A percentile compares a stretch with the other conserved stretches of the same genome.
phyloP scores from a whole-genome alignment of 2,797 vertebrate species.

The Amblyopsis hoosieri region DNA sequence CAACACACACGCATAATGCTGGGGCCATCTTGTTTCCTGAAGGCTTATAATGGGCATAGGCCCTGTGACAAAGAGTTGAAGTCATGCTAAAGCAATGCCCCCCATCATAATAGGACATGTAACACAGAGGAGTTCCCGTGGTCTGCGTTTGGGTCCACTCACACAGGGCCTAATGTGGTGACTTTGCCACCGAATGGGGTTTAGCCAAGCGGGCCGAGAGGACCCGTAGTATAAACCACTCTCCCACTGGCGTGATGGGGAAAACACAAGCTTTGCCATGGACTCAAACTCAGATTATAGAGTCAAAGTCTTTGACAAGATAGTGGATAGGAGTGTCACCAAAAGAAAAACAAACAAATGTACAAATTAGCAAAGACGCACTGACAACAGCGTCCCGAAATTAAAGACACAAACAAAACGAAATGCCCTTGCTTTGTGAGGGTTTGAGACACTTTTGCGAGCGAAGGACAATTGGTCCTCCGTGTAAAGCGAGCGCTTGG shows the following conservation, averaged over 20 bases:
- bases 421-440: constrained; percentile 72
- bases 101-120: constrained; percentile 67
- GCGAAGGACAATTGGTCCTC: constrained; percentile 81
- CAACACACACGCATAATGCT: constrained; percentile 43
- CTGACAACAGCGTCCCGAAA: too few species aligned
- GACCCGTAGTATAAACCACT: constrained; percentile 31
- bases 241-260: constrained; percentile 23
- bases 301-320: constrained; percentile 31
- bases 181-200: constrained; percentile 56
- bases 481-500: constrained; percentile 80
- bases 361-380: too few species aligned
- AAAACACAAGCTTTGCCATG: constrained; percentile 37
- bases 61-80: constrained; percentile 71
- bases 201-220: constrained; percentile 44
- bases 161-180: constrained; percentile 64
- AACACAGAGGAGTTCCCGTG: constrained; percentile 47
- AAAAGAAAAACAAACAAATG: too few species aligned
- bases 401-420: constrained; percentile 7
- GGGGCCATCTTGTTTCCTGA: constrained; percentile 56
- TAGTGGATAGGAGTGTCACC: too few species aligned
- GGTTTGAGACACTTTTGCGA: constrained; percentile 67
- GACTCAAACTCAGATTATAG: constrained; percentile 26
- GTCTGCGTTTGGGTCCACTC: constrained; percentile 58
- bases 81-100: constrained; percentile 59
- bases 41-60: constrained; percentile 67